Conservation (phyloP, 2,797 vertebrate genomes). For the Fundulus diaphanus region DNA sequence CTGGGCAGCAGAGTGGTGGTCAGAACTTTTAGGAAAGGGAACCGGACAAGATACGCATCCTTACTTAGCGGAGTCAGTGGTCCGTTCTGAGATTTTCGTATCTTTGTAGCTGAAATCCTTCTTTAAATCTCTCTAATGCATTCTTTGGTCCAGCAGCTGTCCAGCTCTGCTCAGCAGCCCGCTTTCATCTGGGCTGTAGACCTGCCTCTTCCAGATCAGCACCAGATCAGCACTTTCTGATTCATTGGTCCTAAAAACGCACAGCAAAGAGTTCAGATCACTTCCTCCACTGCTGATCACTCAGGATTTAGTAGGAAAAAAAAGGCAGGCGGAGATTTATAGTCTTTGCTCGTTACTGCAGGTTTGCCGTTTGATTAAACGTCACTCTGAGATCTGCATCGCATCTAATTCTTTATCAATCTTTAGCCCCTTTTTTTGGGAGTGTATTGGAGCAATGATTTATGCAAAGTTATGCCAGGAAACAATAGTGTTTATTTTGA, state of each 20-base stretch:
- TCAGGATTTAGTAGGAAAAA: conserved; percentile 49
- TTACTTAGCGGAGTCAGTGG: not conserved
- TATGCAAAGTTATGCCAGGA: not conserved
- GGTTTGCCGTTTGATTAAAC: not conserved
- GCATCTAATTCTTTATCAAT: not conserved
- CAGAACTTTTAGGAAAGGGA: no score
- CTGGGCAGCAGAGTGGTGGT: not conserved
- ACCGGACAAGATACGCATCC: not conserved
- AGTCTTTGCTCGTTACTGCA: conserved; percentile 18
- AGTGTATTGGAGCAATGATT: not conserved
- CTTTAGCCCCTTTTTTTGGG: not conserved
- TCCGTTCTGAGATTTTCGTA: not conserved
- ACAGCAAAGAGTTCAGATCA: conserved; percentile 37
- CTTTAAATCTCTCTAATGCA: conserved; percentile 8
- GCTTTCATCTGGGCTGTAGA: conserved; percentile 15
- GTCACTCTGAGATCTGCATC: not conserved
- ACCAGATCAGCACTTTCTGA: conserved; percentile 67
- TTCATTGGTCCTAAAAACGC: conserved; percentile 47
- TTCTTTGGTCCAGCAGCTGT: not conserved
- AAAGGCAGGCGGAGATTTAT: conserved; percentile 28
- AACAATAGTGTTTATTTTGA: conserved; percentile 2
- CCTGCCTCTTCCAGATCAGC: conserved; percentile 53
- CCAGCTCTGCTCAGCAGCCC: conserved; percentile 43
- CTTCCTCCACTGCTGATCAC: conserved; percentile 48
- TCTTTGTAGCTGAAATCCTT: conserved; percentile 1